Evolutionary conservation across 2,797 vertebrate species (phyloP), one percentile per base, ranked within the genome.

Genomic region (Melanotaenia maccullochi): DNA sequence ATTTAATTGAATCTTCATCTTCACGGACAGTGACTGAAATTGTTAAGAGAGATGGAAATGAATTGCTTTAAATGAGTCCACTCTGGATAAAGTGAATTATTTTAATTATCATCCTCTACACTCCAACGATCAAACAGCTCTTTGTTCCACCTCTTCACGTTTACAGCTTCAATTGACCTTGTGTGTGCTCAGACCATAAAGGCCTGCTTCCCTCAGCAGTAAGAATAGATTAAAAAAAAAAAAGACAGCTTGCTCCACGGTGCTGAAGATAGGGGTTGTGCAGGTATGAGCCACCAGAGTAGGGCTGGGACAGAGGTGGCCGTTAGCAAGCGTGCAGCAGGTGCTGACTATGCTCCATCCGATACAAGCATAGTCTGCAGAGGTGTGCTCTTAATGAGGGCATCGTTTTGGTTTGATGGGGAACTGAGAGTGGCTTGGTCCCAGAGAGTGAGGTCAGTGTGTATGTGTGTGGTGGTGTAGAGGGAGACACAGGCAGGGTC

Each of bases 301-400:
- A 20, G 61, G 65, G 80, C 73, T 65, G 67, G 74, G 83, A 73
- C 85, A 81, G 63, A 67, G 78, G 78, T 59, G 18, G 13, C n/a
- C 0, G 5, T 35, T 62, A 73, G 79, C 68, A 65, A 54, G 68
- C 77, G 28, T 67, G 71, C 52, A 28, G 52, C 87, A 90, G 85
- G 84, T 24, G n/a, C 36, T 42, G 49, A 77, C 67, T 71, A 62
- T 59, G 67, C 72, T 82, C 66, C 70, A 52, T 77, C 71, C 77
- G 44, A 89, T 76, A 71, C 79, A 85, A 80, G 83, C 69, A 73
- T 18, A 55, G 83, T 80, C 78, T 73, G 79, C 69, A 3, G 83
- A 85, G 90, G 86, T 88, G 87, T 85, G 83, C 71, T 71, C 67
- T 71, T 83, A 84, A 90, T 78, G 78, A 90, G 85, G 78, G 64